Evolutionary conservation across 1,140 invertebrate species (phyloP).

Genomic region (Cydia strobilella): DNA sequence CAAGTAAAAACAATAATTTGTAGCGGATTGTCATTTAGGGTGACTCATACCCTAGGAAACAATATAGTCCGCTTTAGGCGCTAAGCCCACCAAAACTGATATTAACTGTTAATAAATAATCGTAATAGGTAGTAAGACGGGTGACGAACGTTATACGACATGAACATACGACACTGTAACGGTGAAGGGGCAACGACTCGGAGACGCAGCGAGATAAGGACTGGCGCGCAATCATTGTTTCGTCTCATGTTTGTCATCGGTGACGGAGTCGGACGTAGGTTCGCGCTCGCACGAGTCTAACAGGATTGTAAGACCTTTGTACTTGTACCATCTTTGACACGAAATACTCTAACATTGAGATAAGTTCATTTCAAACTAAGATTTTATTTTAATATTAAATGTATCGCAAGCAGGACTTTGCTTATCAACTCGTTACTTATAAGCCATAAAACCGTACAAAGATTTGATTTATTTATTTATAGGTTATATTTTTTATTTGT

Average conservation of each 20-base stretch:
- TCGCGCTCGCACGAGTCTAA: neutral
- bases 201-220: constrained; percentile 18
- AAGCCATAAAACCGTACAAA: no score
- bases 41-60: constrained; percentile 12
- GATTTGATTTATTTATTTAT: no score
- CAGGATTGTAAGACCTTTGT: neutral
- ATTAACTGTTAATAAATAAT: constrained; percentile 29
- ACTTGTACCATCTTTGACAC: neutral
- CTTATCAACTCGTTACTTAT: no score
- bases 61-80: constrained; percentile 16
- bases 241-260: constrained; percentile 25
- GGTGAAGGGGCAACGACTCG: constrained; percentile 70
- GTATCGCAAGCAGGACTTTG: no score
- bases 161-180: constrained; percentile 51
- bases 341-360: neutral
- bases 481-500: no score
- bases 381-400: no score
- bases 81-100: constrained; percentile 24
- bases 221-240: constrained; percentile 15
- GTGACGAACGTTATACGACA: constrained; percentile 13
- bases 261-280: neutral
- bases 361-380: no score
- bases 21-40: constrained; percentile 3
- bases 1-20: constrained; percentile 20
- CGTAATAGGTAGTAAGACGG: neutral